Evolutionary conservation across 2,797 vertebrate genomes (phyloP), one percentile per base, ranked within the genome.

Genomic region (Agapornis canus): DNA sequence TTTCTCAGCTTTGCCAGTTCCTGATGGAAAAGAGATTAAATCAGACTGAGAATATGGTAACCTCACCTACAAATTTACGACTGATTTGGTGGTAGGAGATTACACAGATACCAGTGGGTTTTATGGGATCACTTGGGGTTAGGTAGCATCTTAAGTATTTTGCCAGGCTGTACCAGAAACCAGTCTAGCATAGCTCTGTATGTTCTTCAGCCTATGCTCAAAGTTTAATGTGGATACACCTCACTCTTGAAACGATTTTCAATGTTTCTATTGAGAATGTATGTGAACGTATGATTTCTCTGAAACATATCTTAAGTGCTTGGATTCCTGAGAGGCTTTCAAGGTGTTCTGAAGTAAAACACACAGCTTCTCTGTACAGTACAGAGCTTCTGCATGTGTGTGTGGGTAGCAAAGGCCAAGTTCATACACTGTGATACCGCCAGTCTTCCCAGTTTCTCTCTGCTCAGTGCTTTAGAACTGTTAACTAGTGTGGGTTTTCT

Each of bases 251-350:
- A 89, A 83, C 1, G 15, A 82, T 87, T 95, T 86, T 52, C 84
- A 87, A 37, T 39, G 40, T 61, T 94, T 91, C 87, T 75, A 69
- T 90, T 91, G 82, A 78, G 95, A 95, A 90, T 49, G 80, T 12
- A 21, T 2, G 13, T 0, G 4, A 93, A 27, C 3, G 61, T 57
- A 47, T 31, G 61, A 64, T 71, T 92, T 88, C 73, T 68, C 76
- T 61, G 76, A 80, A 87, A 49, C 5, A 1, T 7, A 25, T 61
- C 52, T 77, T 26, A 9, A 65, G 29, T 6, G 7, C 51, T 83
- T 73, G 21, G 47, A 77, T 23, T 90, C 72, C 79, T 76, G 72
- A 78, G 73, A 65, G 80, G 40, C 64, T 65, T 78, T 82, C 82
- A 86, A 61, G n/a, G 61, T 79, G 31, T 54, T 88, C 66, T 76